Percentiles rank a stretch among this genome's conserved stretches.
Evolutionary conservation across 2,113 vertebrate genomes (phyloP).

Genomic region (Lontra canadensis): DNA sequence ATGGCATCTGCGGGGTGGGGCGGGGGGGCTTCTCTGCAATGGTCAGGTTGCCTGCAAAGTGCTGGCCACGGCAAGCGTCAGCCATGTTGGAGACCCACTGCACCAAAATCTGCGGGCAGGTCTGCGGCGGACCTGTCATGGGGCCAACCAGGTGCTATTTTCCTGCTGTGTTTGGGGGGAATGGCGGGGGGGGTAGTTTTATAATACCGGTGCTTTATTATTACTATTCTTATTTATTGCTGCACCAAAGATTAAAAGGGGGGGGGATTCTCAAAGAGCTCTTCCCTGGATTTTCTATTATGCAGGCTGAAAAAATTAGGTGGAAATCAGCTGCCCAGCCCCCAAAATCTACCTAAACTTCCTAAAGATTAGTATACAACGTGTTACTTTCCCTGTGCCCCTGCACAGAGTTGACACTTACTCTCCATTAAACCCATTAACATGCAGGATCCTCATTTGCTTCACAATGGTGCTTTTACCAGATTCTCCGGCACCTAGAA

Average conservation of each 20-base stretch:
- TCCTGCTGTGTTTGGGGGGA: not conserved
- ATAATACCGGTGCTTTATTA: not conserved
- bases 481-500: conserved; percentile 97
- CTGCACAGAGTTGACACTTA: conserved; percentile 85
- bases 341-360: conserved; percentile 8
- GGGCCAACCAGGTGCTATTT: not conserved
- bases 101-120: conserved; percentile 60
- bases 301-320: not conserved
- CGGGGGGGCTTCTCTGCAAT: not conserved
- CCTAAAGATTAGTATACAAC: not conserved
- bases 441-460: conserved; percentile 97
- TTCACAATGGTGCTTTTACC: conserved; percentile 99
- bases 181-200: too few species aligned
- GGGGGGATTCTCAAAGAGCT: not conserved
- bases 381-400: not conserved
- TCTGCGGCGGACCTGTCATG: not conserved
- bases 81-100: conserved; percentile 79
- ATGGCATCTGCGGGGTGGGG: not conserved
- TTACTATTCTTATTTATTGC: not conserved
- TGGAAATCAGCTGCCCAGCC: not conserved
- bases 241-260: not conserved
- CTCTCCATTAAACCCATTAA: conserved; percentile 99
- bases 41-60: conserved; percentile 57
- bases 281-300: not conserved
- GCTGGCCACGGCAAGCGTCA: conserved; percentile 59